A percentile compares a stretch with the other conserved stretches of the same genome.
Evolutionary conservation across 2,797 vertebrate genomes (phyloP).

Genomic region (Manis crassicaudata): DNA sequence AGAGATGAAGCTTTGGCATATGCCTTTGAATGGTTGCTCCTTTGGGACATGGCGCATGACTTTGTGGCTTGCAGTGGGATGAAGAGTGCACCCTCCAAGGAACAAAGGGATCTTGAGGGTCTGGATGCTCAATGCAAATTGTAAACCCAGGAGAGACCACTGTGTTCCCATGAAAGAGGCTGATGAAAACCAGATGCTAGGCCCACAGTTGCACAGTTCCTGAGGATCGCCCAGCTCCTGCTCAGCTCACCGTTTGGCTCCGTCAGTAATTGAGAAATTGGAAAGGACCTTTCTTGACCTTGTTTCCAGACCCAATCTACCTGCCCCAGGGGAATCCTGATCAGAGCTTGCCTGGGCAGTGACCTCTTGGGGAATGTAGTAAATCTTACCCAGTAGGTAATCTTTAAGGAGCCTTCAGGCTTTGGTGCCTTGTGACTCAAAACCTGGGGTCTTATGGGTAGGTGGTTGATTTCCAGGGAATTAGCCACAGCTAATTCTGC

Average conservation of each 20-base stretch:
- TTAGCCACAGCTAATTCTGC: background rate
- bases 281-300: slow-evolving; percentile 72
- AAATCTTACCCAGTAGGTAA: slow-evolving; percentile 78
- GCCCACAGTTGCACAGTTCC: background rate
- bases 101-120: background rate
- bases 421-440: slow-evolving; percentile 70
- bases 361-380: slow-evolving; percentile 82
- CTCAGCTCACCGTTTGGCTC: background rate
- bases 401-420: slow-evolving; percentile 73
- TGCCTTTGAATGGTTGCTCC: background rate
- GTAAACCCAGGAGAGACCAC: background rate
- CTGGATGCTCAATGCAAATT: background rate
- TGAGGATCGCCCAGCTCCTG: background rate
- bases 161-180: background rate
- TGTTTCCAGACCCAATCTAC: slow-evolving; percentile 71
- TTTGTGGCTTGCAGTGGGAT: background rate
- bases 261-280: slow-evolving; percentile 66
- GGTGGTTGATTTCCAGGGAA: slow-evolving; percentile 74
- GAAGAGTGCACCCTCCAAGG: background rate
- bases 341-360: slow-evolving; percentile 74
- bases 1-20: background rate
- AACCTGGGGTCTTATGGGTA: slow-evolving; percentile 58
- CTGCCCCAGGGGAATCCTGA: slow-evolving; percentile 69
- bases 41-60: background rate
- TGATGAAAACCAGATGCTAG: slow-evolving; percentile 9